Evolutionary conservation across 2,888 invertebrate species (phyloP).

Genomic region (Rhamphomyia laevipes): DNA sequence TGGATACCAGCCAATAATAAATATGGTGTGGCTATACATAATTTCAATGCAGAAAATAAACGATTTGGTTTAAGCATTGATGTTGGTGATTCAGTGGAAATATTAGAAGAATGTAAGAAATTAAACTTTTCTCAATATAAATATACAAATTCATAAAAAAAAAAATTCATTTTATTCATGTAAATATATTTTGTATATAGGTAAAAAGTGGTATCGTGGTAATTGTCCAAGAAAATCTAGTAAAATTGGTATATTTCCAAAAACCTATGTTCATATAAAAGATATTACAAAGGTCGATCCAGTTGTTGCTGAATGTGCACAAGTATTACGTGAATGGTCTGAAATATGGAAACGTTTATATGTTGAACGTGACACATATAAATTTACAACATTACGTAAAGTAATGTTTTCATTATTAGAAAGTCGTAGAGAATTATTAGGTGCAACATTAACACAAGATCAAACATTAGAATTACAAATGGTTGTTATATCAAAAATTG

Average conservation of each 20-base stretch:
- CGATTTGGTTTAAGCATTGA: constrained; percentile 70
- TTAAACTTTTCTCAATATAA: too few species aligned
- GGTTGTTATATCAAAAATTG: constrained; percentile 81
- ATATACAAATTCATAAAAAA: too few species aligned
- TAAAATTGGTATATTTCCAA: constrained; percentile 60
- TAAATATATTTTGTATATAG: too few species aligned
- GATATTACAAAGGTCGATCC: constrained; percentile 81
- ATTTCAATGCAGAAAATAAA: constrained; percentile 63
- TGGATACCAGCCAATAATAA: constrained; percentile 38
- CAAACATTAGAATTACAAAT: constrained; percentile 77
- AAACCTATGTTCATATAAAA: constrained; percentile 72
- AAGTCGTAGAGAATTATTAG: constrained; percentile 71
- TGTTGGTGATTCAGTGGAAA: constrained; percentile 87
- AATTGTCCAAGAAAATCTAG: constrained; percentile 65
- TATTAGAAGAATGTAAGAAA: constrained; percentile 72
- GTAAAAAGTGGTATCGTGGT: constrained; percentile 65
- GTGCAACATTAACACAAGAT: constrained; percentile 83
- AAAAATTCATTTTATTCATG: too few species aligned
- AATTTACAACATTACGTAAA: constrained; percentile 73
- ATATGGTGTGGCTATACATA: constrained; percentile 67
- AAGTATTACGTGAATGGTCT: constrained; percentile 88
- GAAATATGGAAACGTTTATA: constrained; percentile 84
- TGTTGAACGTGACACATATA: constrained; percentile 75
- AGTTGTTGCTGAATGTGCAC: constrained; percentile 81
- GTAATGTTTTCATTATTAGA: constrained; percentile 84